Percentiles rank a stretch among this genome's conserved stretches.
Conservation (phyloP, 1,140 invertebrate genomes). For the Cephus cinctus region DNA sequence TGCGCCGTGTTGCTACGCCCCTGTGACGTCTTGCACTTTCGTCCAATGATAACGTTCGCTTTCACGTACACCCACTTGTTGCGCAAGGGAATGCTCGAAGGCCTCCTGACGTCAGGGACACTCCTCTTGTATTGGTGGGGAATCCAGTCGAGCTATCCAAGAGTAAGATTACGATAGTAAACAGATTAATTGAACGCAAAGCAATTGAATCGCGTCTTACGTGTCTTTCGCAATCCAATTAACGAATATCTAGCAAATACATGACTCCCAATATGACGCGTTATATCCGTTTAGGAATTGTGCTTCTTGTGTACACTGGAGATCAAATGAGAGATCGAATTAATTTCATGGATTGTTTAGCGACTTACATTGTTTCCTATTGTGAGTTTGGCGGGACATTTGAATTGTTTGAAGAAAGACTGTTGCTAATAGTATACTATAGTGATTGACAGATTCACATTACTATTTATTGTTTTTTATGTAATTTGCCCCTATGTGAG, state of each 20-base stretch:
- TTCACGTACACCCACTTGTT: conserved; percentile 26
- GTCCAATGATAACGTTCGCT: conserved; percentile 14
- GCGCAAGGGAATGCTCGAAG: conserved; percentile 6
- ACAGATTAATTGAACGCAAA: not conserved
- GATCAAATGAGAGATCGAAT: too few relatives aligned
- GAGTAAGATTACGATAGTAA: not conserved
- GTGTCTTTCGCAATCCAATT: not conserved
- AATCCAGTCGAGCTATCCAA: not conserved
- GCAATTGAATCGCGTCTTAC: not conserved
- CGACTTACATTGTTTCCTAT: too few relatives aligned
- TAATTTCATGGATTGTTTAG: too few relatives aligned
- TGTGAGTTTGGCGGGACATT: too few relatives aligned
- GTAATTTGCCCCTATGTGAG: too few relatives aligned
- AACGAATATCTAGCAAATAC: not conserved
- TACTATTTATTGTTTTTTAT: too few relatives aligned
- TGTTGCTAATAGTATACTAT: too few relatives aligned
- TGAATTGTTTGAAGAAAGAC: not conserved
- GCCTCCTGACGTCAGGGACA: conserved; percentile 4
- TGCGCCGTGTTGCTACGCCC: not conserved
- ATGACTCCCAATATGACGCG: too few relatives aligned
- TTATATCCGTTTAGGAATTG: too few relatives aligned
- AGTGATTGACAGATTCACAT: too few relatives aligned
- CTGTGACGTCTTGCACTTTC: not conserved
- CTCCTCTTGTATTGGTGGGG: not conserved
- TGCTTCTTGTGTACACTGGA: too few relatives aligned